Base-by-base conservation (phyloP, 2,888 invertebrate genomes). In the Scaptomyza cyrtandrae region DNA sequence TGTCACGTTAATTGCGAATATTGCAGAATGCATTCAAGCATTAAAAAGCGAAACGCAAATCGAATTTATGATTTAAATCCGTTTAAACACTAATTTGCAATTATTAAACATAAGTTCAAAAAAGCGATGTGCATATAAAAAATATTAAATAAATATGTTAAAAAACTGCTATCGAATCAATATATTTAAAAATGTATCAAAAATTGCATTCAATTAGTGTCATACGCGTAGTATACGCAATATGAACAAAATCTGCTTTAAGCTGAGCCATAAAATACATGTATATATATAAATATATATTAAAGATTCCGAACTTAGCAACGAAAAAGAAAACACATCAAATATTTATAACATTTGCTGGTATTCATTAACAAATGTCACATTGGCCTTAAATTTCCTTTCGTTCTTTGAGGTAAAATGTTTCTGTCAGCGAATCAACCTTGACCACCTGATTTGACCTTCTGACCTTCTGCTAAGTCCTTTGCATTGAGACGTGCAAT, bases 401-500 rank as follows among this genome's bases (percentile, higher is more conserved):
- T 27, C 49, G n/a, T 55, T 57, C 16, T 13, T 11, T 19, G 46
- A 27, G 16, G n/a, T 6, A 27, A 49, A 48, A 14, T 39, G 39
- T 41, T 39, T 62, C 24, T 13, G 19, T 55, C 46, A 60, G 24
- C n/a, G 14, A 7, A 7, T 59, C 56, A 68, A 52, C 76, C 71
- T 65, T 65, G 67, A 46, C 63, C 67, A 83, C 44, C 55, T 67
- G 43, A 7, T 31, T 52, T 24, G 67, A 39, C 13, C 14, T 14
- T n/a, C 1, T 24, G 67, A 39, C 13, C 14, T 14, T n/a, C 1
- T 2, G 5, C 33, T 33, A 50, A 63, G 62, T 76, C 67, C 77
- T 46, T 80, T 72, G 50, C 80, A 60, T 57, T 80, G 67, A 58
- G 55, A 66, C 82, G 78, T 82, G 80, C 82, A 83, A 59, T 75